These are phyloP conservation scores for Acipenser oxyrinchus DNA, from an alignment of 2,797 vertebrate species.

Conservation along the genomic window DNA sequence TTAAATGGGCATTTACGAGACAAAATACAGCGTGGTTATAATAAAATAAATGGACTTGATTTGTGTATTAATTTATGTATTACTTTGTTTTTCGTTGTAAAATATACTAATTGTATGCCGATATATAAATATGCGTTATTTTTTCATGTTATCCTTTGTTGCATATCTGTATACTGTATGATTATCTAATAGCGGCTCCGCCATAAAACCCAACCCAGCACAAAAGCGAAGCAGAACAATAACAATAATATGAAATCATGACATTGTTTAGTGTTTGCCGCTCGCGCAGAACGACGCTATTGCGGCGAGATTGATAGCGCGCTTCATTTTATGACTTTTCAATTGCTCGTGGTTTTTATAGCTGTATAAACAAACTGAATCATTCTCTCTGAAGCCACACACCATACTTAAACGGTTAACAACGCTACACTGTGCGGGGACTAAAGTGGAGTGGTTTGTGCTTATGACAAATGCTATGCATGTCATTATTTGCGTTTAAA, in stretches of 20 bases:
- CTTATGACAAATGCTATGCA: too few relatives aligned
- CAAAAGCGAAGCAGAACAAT: constrained; percentile 60
- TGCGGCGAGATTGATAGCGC: constrained; percentile 77
- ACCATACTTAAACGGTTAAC: constrained; percentile 39
- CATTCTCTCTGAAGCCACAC: constrained; percentile 66
- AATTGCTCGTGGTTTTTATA: constrained; percentile 79
- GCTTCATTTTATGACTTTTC: constrained; percentile 85
- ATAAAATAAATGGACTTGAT: constrained; percentile 3
- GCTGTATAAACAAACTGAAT: constrained; percentile 85
- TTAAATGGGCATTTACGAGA: too few relatives aligned
- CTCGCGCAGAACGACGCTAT: constrained; percentile 59
- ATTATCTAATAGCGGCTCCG: not conserved
- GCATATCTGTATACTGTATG: not conserved
- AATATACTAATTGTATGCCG: not conserved
- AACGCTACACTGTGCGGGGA: constrained; percentile 15
- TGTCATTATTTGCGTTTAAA: too few relatives aligned
- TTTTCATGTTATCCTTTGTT: constrained; percentile 1
- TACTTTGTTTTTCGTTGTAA: constrained; percentile 6
- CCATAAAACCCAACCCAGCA: constrained; percentile 24
- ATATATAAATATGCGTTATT: constrained; percentile 9
- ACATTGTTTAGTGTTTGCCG: constrained; percentile 70
- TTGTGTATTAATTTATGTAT: constrained; percentile 9
- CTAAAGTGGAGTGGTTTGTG: too few relatives aligned
- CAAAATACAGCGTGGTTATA: constrained; percentile 4
- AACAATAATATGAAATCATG: constrained; percentile 70